phyloP scores from a whole-genome alignment of 2,113 vertebrate genomes.

The Cyrtonyx montezumae region DNA sequence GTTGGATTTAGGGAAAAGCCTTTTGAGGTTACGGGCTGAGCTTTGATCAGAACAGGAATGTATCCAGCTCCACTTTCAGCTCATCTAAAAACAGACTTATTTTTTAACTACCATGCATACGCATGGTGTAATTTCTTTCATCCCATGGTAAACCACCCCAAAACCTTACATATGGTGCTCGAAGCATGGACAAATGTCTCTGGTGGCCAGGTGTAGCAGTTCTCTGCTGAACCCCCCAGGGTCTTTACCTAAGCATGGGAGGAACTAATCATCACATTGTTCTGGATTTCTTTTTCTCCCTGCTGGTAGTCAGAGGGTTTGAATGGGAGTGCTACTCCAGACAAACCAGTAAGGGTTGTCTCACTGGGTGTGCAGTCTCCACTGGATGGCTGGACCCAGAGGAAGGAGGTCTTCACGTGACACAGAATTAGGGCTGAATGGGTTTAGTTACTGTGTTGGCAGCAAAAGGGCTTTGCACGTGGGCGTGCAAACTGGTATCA shows the following conservation, averaged over 20 bases:
- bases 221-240: not conserved
- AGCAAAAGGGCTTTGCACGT: not conserved
- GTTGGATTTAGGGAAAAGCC: not conserved
- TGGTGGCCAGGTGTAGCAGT: not conserved
- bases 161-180: not conserved
- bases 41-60: not conserved
- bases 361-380: rapidly evolving
- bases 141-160: not conserved
- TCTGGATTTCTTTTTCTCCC: not conserved
- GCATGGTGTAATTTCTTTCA: not conserved
- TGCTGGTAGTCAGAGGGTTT: rapidly evolving
- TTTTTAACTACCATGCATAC: rapidly evolving
- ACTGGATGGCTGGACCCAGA: rapidly evolving
- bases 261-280: rapidly evolving
- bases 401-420: not conserved
- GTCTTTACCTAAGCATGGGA: not conserved
- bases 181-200: rapidly evolving
- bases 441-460: rapidly evolving
- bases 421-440: not conserved
- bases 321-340: not conserved
- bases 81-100: not conserved
- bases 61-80: not conserved
- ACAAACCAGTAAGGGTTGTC: not conserved
- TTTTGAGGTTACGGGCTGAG: not conserved
- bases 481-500: not conserved